A percentile compares a stretch with the other conserved stretches of the same genome.
Conservation (phyloP, 2,888 invertebrate genomes). For the Digitonthophagus gazella region DNA sequence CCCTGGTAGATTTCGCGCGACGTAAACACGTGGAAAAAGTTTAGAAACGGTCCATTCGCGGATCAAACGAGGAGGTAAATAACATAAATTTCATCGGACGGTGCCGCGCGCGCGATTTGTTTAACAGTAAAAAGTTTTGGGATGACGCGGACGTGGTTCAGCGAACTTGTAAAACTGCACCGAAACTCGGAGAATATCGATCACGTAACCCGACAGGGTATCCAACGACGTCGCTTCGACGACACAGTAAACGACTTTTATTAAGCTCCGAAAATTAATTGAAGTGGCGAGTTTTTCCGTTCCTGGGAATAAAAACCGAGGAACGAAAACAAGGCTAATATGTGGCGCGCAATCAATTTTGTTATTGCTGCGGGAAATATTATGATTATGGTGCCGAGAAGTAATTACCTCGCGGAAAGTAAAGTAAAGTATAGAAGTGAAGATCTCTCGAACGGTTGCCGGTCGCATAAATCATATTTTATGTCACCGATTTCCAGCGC, state of each 20-base stretch:
- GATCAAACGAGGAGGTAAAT: not conserved
- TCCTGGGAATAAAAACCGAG: no score
- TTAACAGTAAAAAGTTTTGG: not conserved
- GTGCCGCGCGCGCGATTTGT: no score
- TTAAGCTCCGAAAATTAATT: not conserved
- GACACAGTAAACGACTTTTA: not conserved
- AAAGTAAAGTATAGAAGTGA: not conserved
- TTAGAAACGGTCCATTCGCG: not conserved
- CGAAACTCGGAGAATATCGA: not conserved
- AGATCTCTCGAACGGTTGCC: not conserved
- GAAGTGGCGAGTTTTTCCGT: not conserved
- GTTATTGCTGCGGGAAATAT: not conserved
- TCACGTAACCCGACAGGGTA: not conserved
- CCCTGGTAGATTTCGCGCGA: not conserved
- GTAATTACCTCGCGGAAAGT: not conserved
- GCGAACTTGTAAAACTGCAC: not conserved
- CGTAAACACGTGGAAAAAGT: not conserved
- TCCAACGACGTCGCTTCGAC: not conserved
- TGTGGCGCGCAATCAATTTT: not conserved
- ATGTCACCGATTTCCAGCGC: conserved; percentile 20
- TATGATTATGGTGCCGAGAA: no score
- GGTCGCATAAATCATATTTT: conserved; percentile 19
- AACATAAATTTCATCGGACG: not conserved
- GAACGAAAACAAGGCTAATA: no score
- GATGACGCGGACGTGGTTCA: not conserved